These are phyloP conservation scores for Meandrusa payeni DNA, from an alignment of 2,888 invertebrate genomes.

Conservation along the genomic window DNA sequence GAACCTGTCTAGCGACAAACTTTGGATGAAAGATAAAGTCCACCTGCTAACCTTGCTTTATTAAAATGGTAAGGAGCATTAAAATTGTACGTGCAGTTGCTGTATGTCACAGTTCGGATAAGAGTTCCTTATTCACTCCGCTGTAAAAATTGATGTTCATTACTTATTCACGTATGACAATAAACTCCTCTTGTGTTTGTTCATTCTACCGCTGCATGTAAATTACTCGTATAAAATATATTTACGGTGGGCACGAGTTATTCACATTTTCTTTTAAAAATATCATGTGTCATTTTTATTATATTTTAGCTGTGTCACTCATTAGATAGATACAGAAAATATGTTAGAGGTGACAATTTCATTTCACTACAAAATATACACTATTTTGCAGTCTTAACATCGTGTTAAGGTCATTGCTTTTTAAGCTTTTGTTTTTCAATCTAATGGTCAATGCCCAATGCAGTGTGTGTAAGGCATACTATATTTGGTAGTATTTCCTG, in stretches of 20 bases:
- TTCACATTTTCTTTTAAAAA: not conserved
- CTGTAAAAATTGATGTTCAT: conserved; percentile 18
- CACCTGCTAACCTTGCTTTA: conserved; percentile 19
- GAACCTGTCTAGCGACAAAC: conserved; percentile 2
- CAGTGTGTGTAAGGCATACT: too few relatives aligned
- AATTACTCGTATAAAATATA: not conserved
- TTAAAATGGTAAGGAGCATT: conserved; percentile 16
- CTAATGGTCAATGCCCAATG: too few relatives aligned
- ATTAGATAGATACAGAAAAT: too few relatives aligned
- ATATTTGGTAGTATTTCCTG: too few relatives aligned
- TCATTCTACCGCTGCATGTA: not conserved
- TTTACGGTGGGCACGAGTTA: not conserved
- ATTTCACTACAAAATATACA: too few relatives aligned
- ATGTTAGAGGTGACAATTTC: too few relatives aligned
- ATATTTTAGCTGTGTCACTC: not conserved
- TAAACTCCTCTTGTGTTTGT: conserved; percentile 11
- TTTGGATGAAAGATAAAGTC: conserved; percentile 15
- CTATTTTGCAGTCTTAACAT: too few relatives aligned
- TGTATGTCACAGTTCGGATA: conserved; percentile 11
- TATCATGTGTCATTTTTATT: too few relatives aligned
- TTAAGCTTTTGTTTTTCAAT: too few relatives aligned
- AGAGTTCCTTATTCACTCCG: conserved; percentile 10
- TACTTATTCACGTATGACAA: conserved; percentile 14
- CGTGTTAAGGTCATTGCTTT: too few relatives aligned
- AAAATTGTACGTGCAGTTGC: conserved; percentile 17